Evolutionary conservation across 2,888 invertebrate genomes (phyloP).

Genomic region (Rhorus exstirpatorius): DNA sequence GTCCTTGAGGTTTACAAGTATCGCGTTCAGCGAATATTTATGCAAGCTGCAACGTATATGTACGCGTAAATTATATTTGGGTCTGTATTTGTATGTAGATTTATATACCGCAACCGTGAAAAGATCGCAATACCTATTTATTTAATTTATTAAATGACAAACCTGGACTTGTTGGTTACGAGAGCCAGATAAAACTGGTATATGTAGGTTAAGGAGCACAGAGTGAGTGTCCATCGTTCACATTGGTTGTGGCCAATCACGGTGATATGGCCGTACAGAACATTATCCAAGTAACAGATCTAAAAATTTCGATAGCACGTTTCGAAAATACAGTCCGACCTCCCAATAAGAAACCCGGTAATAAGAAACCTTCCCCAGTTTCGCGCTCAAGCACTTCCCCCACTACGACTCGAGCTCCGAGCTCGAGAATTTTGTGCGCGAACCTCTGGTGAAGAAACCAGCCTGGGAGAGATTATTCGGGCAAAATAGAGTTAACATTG

Average conservation of each 20-base stretch:
- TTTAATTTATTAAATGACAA: conserved; percentile 31
- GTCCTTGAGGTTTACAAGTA: not conserved
- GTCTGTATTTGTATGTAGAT: not conserved
- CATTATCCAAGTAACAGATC: no score
- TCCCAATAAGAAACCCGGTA: no score
- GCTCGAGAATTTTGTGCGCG: no score
- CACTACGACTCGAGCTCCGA: no score
- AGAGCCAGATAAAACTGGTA: not conserved
- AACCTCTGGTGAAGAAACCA: no score
- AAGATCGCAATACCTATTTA: conserved; percentile 4
- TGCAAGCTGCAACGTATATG: conserved; percentile 18
- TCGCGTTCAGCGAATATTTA: not conserved
- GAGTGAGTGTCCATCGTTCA: not conserved
- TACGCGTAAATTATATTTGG: not conserved
- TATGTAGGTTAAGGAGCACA: not conserved
- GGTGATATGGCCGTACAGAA: no score
- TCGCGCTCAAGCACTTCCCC: no score
- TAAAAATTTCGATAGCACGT: no score
- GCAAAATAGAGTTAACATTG: no score
- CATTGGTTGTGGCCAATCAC: not conserved
- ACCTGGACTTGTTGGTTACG: conserved; percentile 36
- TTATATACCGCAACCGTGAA: conserved; percentile 40
- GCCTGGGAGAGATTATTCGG: no score
- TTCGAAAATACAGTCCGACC: no score
- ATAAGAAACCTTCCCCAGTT: no score